Base-by-base conservation (phyloP, 2,113 vertebrate species). In the Falcunculus frontatus region DNA sequence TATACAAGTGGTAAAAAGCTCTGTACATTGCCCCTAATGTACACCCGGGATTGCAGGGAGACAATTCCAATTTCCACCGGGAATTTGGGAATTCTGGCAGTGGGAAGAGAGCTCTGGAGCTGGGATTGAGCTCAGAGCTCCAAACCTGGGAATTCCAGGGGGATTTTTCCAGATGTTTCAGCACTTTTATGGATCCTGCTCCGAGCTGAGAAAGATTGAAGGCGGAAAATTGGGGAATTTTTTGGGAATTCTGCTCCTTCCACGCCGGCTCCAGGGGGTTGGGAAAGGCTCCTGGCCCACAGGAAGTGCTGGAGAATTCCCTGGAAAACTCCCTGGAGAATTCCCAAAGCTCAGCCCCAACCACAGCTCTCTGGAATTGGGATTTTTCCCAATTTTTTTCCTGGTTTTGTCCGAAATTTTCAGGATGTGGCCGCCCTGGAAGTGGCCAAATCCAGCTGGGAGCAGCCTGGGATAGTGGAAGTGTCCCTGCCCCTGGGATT, bases 1-100 rank as follows among this genome's bases (percentile, higher is more conserved):
- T 98, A 98, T 67, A 93, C 87, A 94, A 94, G 93, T 84, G 89
- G 96, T 94, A 92, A 96, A 97, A 96, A 97, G 97, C 72, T 81
- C 91, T 84, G 92, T 84, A 94, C 91, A 83, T 80, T 37, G 67
- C 62, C 90, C 89, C 88, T 78, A 78, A 88, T 88, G 92, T 79
- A 94, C 95, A 85, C 32, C 8, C 62, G 39, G 90, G 13, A 16
- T 49, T 41, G 88, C 11, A 68, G 91, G 88, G 93, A 92, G 75
- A 86, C 85, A 89, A 92, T 88, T 59, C 56, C 56, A 35, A 53
- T 17, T 86, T 3, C 53, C 53, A 2, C 39, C 49, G 37, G 80
- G 67, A 70, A 41, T 60, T 59, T 1, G 37, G 27, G 55, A 46
- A 57, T 70, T n/a, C 56, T 12, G 50, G 7, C 7, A 5, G 21